A percentile compares a stretch with the other conserved stretches of the same genome.
phyloP scores from a whole-genome alignment of 2,797 vertebrate species.

The Anniella stebbinsi region DNA sequence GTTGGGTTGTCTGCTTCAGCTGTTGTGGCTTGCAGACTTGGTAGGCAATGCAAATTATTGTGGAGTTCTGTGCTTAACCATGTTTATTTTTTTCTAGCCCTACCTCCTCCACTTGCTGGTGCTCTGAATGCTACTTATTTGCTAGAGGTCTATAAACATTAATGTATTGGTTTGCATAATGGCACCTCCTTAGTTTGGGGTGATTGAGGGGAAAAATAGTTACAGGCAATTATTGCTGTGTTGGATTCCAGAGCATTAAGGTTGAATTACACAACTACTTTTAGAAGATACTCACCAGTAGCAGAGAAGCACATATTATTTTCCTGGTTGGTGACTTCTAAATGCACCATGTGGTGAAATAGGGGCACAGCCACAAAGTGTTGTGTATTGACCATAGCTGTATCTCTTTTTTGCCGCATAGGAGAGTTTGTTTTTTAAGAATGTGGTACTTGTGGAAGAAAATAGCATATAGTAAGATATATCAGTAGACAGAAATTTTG shows the following conservation, averaged over 20 bases:
- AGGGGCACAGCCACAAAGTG: background rate
- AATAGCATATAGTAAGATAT: no score
- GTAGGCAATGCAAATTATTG: constrained; percentile 9
- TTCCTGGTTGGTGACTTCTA: background rate
- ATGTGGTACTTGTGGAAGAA: no score
- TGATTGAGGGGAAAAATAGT: background rate
- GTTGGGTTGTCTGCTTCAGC: background rate
- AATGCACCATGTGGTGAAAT: background rate
- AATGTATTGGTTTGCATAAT: background rate
- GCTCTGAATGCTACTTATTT: background rate
- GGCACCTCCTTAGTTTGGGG: background rate
- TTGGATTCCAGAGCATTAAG: background rate
- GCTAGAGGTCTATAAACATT: no score
- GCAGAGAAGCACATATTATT: background rate
- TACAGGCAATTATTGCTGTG: background rate
- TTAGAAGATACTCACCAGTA: background rate
- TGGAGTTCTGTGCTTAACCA: background rate
- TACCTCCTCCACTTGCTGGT: background rate
- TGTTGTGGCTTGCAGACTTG: background rate
- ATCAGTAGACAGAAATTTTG: background rate
- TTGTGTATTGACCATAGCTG: background rate
- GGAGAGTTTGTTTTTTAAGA: background rate
- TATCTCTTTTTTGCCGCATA: background rate
- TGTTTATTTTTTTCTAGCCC: background rate
- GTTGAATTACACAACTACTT: background rate